Conservation (phyloP, 2,888 invertebrate species). For the Athalia cordata region DNA sequence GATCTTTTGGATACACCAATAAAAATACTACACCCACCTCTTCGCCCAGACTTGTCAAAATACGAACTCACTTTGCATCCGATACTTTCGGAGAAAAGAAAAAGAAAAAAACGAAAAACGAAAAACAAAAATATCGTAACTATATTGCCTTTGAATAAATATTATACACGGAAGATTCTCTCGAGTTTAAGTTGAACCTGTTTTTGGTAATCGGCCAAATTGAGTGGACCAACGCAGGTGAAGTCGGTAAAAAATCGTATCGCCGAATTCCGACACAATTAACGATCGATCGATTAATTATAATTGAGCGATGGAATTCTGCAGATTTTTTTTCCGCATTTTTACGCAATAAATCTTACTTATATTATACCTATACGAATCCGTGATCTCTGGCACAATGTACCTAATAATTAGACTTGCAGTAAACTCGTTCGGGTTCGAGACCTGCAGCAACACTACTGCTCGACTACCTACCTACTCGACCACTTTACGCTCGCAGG, state of each 20-base stretch:
- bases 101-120: background rate
- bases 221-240: no score
- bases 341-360: background rate
- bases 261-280: background rate
- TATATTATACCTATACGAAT: conserved; percentile 29
- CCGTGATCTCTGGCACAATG: conserved; percentile 54
- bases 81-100: no score
- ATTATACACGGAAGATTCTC: background rate
- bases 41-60: no score
- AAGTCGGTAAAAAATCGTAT: no score
- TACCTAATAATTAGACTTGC: conserved; percentile 14
- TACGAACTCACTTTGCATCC: no score
- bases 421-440: conserved; percentile 25
- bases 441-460: conserved; percentile 11
- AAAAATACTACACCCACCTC: no score
- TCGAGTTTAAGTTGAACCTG: background rate
- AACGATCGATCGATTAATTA: no score
- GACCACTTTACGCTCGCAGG: conserved; percentile 63
- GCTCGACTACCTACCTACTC: conserved; percentile 22
- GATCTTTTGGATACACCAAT: background rate
- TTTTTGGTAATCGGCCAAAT: no score
- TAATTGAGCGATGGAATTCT: background rate
- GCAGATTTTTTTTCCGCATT: no score
- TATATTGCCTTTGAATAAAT: background rate
- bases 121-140: background rate